phyloP scores from a whole-genome alignment of 2,888 invertebrate genomes.

The Taenaris catops region DNA sequence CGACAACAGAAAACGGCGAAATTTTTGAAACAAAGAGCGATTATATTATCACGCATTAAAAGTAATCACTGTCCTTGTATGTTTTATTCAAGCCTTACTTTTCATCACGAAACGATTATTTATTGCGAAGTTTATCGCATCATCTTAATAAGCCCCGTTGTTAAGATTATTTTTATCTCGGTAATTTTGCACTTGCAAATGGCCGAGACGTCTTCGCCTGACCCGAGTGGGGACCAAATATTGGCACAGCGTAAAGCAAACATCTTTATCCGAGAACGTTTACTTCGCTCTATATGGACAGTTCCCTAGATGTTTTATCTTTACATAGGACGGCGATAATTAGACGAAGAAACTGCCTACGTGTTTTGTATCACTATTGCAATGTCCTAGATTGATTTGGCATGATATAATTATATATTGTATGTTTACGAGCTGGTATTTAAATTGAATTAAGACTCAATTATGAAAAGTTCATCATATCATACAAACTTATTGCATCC shows the following conservation, averaged over 20 bases:
- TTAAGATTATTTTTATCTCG: constrained; percentile 69
- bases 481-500: no score
- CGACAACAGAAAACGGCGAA: no score
- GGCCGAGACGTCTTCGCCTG: constrained; percentile 59
- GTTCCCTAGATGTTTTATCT: constrained; percentile 22
- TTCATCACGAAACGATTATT: constrained; percentile 29
- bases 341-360: constrained; percentile 10
- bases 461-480: no score
- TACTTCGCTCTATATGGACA: constrained; percentile 50
- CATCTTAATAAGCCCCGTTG: constrained; percentile 55
- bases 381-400: no score
- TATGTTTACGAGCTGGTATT: no score
- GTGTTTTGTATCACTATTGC: no score
- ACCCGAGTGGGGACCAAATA: constrained; percentile 72
- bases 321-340: constrained; percentile 18
- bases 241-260: constrained; percentile 57
- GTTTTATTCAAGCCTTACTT: no score
- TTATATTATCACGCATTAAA: no score
- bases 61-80: no score
- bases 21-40: no score
- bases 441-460: no score
- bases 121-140: constrained; percentile 45
- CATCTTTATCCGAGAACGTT: constrained; percentile 66
- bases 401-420: no score
- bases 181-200: constrained; percentile 73